phyloP scores from a whole-genome alignment of 2,113 vertebrate genomes.

The Chlorocebus sabaeus region DNA sequence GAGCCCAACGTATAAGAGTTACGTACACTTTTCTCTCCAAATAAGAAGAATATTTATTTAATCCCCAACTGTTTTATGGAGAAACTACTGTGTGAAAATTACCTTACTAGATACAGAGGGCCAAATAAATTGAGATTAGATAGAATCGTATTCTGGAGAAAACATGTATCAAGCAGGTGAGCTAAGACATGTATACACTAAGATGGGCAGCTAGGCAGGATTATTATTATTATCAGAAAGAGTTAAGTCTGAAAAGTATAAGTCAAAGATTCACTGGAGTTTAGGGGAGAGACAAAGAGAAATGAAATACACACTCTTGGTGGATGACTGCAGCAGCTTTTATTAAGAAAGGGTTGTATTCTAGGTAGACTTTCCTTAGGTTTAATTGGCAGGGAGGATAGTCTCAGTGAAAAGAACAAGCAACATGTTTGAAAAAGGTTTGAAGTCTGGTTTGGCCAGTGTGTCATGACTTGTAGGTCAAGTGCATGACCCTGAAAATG shows the following conservation, averaged over 20 bases:
- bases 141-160: neutral
- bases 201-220: neutral
- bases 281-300: neutral
- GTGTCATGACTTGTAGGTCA: neutral
- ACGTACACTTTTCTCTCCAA: neutral
- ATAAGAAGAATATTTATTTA: neutral
- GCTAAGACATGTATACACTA: neutral
- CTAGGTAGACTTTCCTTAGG: neutral
- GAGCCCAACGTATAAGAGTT: neutral
- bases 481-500: neutral
- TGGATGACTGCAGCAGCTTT: neutral
- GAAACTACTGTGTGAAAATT: neutral
- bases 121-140: neutral
- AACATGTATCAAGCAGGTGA: neutral
- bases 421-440: neutral
- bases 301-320: neutral
- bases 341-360: neutral
- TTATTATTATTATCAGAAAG: neutral
- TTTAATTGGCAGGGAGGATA: neutral
- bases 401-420: neutral
- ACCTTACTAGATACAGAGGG: neutral
- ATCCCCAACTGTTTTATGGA: neutral
- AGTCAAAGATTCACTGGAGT: neutral
- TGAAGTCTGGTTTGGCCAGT: neutral
- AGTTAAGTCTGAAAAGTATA: neutral